Evolutionary conservation across 2,888 invertebrate genomes (phyloP), one percentile per base, ranked within the genome.

Genomic region (Cataglyphis cursor): DNA sequence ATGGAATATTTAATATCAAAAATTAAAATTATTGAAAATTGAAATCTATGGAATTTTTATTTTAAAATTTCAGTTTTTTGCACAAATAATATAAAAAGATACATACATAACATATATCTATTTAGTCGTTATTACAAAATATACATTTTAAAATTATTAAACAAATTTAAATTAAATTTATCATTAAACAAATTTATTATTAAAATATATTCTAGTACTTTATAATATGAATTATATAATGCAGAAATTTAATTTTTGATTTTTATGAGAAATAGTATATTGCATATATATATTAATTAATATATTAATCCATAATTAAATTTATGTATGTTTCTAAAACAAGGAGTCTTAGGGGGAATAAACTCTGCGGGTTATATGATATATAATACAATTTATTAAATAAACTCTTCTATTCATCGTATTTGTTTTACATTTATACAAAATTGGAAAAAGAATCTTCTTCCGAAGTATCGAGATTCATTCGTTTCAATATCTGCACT

Each of bases 351-450:
- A 15, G 54, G 12, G 48, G 12, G 38, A 12, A 82, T 62, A 80
- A 62, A 80, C 18, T 61, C 12, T 31, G 12, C 9, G 51, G 15
- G 18, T 51, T 88, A 76, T 88, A 76, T 66, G 83, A 75, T 84
- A 35, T 35, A 35, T 35, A 84, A 65, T 86, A 84, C 82, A 88
- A 87, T 92, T 93, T 92, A 93, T 93, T 93, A 93, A 93, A 94
- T 93, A 94, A 88, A 91, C 86, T 91, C 86, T 91, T 85, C 87
- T 89, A 88, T 82, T 85, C 72, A 21, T 78, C 21, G 9, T 72
- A 48, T 48, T 18, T 44, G 87, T 90, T 93, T 92, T 93, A 93
- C 93, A 93, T 94, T 93, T 93, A 92, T 94, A 94, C 93, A 93
- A 93, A 93, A 93, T 82, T 90, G 88, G 84, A 88, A 91, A 89